phyloP scores from a whole-genome alignment of 2,888 invertebrate genomes.

The Arctia plantaginis region DNA sequence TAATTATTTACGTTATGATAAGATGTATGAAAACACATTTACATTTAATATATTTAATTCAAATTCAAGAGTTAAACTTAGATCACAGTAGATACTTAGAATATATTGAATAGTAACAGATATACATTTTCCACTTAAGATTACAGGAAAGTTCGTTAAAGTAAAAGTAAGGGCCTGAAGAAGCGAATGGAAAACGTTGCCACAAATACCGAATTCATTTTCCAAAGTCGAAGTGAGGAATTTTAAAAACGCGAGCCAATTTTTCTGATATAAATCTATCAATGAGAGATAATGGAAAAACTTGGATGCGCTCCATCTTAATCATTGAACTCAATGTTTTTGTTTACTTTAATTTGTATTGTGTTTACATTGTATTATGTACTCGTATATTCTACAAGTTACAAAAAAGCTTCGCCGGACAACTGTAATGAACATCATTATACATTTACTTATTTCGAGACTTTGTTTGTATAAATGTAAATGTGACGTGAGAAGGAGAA shows the following conservation, averaged over 20 bases:
- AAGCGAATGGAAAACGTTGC: not conserved
- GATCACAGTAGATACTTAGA: not conserved
- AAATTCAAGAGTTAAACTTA: too few relatives aligned
- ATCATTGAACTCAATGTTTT: constrained; percentile 45
- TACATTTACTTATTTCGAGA: constrained; percentile 45
- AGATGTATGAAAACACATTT: too few relatives aligned
- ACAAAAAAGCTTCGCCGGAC: not conserved
- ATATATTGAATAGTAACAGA: not conserved
- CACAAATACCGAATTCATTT: not conserved
- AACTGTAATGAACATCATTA: constrained; percentile 46
- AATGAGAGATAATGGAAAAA: constrained; percentile 69
- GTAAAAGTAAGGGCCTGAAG: not conserved
- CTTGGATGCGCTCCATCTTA: constrained; percentile 57
- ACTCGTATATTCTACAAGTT: not conserved
- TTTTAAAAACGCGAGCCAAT: constrained; percentile 55
- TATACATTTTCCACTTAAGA: not conserved
- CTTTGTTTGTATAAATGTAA: constrained; percentile 71
- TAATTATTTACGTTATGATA: too few relatives aligned
- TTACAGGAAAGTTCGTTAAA: not conserved
- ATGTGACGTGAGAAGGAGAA: constrained; percentile 69
- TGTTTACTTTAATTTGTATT: constrained; percentile 37
- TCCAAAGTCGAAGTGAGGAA: not conserved
- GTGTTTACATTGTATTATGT: not conserved
- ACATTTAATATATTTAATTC: too few relatives aligned
- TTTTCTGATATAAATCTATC: constrained; percentile 63